These are phyloP conservation scores for Sebastes cheni DNA, from an alignment of 2,797 vertebrate species.

Conservation along the genomic window DNA sequence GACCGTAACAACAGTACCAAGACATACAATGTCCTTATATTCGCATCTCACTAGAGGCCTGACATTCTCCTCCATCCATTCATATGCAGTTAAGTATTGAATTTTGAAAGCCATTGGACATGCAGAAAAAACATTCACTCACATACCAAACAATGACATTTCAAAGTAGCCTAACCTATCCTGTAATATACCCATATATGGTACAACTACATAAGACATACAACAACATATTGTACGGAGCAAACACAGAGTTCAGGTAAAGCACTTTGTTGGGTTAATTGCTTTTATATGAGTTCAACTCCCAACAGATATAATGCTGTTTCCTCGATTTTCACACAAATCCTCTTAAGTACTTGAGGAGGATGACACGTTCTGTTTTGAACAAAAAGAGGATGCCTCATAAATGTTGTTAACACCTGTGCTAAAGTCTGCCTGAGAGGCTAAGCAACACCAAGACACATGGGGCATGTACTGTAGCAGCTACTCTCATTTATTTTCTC, in stretches of 20 bases:
- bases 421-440: slow-evolving; percentile 46
- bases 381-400: slow-evolving; percentile 12
- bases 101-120: too few relatives aligned
- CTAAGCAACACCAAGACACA: slow-evolving; percentile 35
- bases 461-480: slow-evolving; percentile 28
- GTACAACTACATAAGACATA: neutral
- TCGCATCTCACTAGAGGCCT: too few relatives aligned
- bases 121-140: neutral
- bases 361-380: slow-evolving; percentile 1
- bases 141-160: neutral
- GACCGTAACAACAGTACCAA: too few relatives aligned
- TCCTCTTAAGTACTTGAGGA: slow-evolving; percentile 21
- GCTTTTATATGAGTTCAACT: neutral
- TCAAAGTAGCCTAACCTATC: neutral
- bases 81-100: too few relatives aligned
- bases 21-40: too few relatives aligned
- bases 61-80: too few relatives aligned
- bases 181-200: neutral
- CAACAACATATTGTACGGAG: neutral
- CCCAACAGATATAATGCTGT: neutral
- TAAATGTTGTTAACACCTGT: slow-evolving; percentile 54
- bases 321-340: neutral
- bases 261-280: neutral
- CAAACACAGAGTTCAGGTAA: neutral
- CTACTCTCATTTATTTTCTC: slow-evolving; percentile 57